Base-by-base conservation (phyloP, 2,113 vertebrate species). In the Gobio gobio region DNA sequence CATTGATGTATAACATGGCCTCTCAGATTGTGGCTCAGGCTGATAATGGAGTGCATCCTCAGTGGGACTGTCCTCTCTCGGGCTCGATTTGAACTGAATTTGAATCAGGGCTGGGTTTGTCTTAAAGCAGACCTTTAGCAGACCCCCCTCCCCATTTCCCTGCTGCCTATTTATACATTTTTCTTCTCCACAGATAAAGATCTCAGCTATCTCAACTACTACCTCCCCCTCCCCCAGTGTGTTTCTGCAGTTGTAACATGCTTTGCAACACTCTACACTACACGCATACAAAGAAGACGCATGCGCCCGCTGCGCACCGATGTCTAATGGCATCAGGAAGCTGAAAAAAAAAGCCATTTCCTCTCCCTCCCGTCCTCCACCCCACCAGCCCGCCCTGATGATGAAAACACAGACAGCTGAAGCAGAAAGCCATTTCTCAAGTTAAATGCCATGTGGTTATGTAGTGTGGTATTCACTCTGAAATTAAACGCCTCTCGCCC, bases 361-460 rank as follows among this genome's bases (percentile, higher is more conserved):
- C 88, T 88, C 89, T 80, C 70, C 77, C 85, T 83, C 79, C 72
- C 82, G 63, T 83, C 84, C 66, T 18, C 26, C 29, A 78, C 66
- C 87, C 75, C 80, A 70, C 87, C 94, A 94, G 94, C 93, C 95
- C 94, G 92, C 95, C 94, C 95, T 95, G 95, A 96, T 96, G 96
- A 97, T 96, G 96, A 96, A 96, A 97, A 96, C 96, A 94, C 95
- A 94, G 96, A 96, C 96, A 95, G 97, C 95, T 96, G 95, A 97
- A 96, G 96, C 97, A 97, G 96, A 97, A 97, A 97, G 94, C 95
- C 96, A 97, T 98, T 98, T 97, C 95, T 99, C 97, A 97, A 97
- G 96, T 97, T 96, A 98, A 98, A 98, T 98, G 97, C 97, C 97
- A 98, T 96, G 96, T 95, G 96, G 96, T 97, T 96, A 96, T 96